phyloP scores from a whole-genome alignment of 2,797 vertebrate species.

The Remorina albescens region DNA sequence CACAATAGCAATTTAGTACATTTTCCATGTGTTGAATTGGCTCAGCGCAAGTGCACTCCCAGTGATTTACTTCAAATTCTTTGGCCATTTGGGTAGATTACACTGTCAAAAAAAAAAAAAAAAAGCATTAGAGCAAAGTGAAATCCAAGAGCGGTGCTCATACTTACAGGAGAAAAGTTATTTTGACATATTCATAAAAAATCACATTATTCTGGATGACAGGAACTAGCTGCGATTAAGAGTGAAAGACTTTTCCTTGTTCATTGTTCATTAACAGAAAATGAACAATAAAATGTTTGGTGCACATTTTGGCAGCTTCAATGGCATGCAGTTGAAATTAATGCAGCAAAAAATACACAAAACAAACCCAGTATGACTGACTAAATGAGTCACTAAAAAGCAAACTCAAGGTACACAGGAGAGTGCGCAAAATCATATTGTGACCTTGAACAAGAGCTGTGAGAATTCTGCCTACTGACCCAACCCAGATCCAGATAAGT shows the following conservation, averaged over 20 bases:
- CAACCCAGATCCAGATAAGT: slow-evolving; percentile 70
- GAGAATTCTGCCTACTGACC: slow-evolving; percentile 72
- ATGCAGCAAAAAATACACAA: neutral
- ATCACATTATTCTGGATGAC: neutral
- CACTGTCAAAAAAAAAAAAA: slow-evolving; percentile 22
- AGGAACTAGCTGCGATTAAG: slow-evolving; percentile 13
- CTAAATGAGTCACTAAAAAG: slow-evolving; percentile 30
- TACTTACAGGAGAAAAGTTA: slow-evolving; percentile 2
- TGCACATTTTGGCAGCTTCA: neutral
- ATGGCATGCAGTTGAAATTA: neutral
- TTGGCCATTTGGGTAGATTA: slow-evolving; percentile 1
- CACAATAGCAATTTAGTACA: neutral
- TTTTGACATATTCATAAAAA: slow-evolving; percentile 13
- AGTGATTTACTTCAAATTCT: slow-evolving; percentile 6
- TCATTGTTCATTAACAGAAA: slow-evolving; percentile 15
- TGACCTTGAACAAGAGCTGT: slow-evolving; percentile 70
- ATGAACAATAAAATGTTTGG: slow-evolving; percentile 1
- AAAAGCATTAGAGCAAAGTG: neutral
- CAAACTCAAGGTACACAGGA: slow-evolving; percentile 23
- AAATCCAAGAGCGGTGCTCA: slow-evolving; percentile 2
- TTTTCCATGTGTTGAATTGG: neutral
- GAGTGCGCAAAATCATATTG: slow-evolving; percentile 35
- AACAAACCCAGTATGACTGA: neutral
- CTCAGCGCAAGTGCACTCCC: neutral
- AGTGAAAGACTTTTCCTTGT: slow-evolving; percentile 9